Evolutionary conservation across 1,140 invertebrate species (phyloP), one percentile per base, ranked within the genome.

Genomic region (Asobara japonica): DNA sequence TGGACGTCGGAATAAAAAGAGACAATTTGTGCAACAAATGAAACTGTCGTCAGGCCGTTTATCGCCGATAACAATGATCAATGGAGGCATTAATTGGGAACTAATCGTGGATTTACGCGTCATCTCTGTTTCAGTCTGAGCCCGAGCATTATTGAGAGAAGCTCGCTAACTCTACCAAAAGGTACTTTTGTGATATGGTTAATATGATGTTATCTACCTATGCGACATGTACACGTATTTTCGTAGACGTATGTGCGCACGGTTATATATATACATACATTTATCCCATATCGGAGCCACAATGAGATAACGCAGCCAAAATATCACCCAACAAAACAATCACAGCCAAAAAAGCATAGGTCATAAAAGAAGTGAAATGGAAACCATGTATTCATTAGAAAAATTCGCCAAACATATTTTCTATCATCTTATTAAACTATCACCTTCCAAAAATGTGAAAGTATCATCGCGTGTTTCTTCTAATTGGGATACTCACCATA

Each of bases 51-150:
- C 29, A 56, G 20, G 51, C 51, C 16, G 51, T 56, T 56, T 56
- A 56, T 25, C 51, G 18, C 22, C 51, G 51, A 56, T 71, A 69
- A 67, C 51, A 68, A 65, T 30, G 41, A 70, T 22, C 20, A 56
- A 56, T 31, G 13, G 48, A 25, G 62, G 62, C 60, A 67, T 48
- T 60, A 41, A 68, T 69, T 73, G 77, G 72, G 74, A 76, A 82
- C 77, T 81, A 82, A 84, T 83, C 80, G 83, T 81, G 84, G 77
- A 85, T 87, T 87, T 81, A 82, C 82, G 82, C 83, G 84, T 86
- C 81, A 87, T 87, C 83, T 87, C 82, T 88, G 86, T 88, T 88
- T 88, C 86, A 88, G 86, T 87, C 82, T 86, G 85, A 87, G 81
- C 85, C 85, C 82, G 83, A 87, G 85, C 80, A 62, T 30, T 22